Evolutionary conservation across 2,113 vertebrate genomes (phyloP).

Genomic region (Mormoops blainvillei): DNA sequence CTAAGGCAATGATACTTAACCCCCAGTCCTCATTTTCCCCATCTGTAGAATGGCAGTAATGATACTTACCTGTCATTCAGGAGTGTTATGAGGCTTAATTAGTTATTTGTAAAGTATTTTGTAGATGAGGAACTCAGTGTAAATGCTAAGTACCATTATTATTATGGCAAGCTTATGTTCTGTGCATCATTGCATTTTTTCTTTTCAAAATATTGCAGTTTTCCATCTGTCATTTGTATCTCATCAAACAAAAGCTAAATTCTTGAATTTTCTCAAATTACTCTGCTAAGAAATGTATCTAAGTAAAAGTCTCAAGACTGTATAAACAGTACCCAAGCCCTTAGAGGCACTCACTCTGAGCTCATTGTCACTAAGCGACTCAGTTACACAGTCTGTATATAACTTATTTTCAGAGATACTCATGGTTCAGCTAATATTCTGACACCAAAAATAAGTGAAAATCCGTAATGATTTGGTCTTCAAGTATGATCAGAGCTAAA

Average conservation of each 20-base stretch:
- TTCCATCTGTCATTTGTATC: constrained; percentile 65
- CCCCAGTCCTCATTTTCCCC: constrained; percentile 53
- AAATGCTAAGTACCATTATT: constrained; percentile 48
- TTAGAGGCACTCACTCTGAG: constrained; percentile 26
- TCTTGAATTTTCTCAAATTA: background rate
- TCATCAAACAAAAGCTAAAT: constrained; percentile 28
- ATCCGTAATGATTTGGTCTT: background rate
- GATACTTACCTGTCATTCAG: constrained; percentile 48
- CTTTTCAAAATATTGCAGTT: constrained; percentile 58
- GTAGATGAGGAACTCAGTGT: constrained; percentile 39
- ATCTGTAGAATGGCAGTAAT: constrained; percentile 62
- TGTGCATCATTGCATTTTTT: constrained; percentile 39
- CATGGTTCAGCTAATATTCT: constrained; percentile 18
- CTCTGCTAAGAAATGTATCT: constrained; percentile 41
- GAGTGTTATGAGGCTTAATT: constrained; percentile 57
- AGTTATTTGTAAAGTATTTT: constrained; percentile 54
- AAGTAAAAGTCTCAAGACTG: constrained; percentile 32
- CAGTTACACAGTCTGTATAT: background rate
- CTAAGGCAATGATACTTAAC: constrained; percentile 44
- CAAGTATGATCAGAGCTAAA: background rate
- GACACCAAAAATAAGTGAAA: constrained; percentile 20
- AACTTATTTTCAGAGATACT: constrained; percentile 15
- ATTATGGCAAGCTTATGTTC: constrained; percentile 49
- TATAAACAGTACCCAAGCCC: background rate
- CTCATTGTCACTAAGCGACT: constrained; percentile 16